Evolutionary conservation across 2,888 invertebrate genomes (phyloP).

Genomic region (Leptinotarsa tumamoca): DNA sequence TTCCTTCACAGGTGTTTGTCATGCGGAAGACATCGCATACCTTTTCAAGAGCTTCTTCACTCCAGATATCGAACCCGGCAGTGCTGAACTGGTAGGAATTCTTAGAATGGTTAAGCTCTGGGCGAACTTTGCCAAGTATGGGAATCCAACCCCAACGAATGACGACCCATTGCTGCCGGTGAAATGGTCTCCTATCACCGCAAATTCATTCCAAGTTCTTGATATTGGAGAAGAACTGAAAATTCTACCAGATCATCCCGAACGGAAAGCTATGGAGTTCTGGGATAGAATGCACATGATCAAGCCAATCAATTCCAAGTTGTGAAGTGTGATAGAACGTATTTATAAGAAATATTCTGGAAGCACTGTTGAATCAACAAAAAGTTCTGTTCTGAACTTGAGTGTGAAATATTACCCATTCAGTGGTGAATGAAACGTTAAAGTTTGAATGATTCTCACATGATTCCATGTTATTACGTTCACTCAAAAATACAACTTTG

Average conservation of each 20-base stretch:
- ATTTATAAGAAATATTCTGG: no score
- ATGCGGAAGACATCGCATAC: constrained; percentile 54
- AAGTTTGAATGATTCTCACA: no score
- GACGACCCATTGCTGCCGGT: constrained; percentile 38
- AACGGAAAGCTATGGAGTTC: constrained; percentile 54
- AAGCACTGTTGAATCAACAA: no score
- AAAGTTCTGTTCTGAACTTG: no score
- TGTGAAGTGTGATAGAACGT: constrained; percentile 1
- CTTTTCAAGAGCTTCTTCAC: constrained; percentile 50
- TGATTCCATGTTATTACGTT: no score
- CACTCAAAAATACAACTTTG: no score
- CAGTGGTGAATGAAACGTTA: no score
- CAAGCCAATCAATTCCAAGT: constrained; percentile 27
- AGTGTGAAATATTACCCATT: no score
- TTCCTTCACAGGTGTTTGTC: constrained; percentile 49
- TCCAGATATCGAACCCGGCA: constrained; percentile 37
- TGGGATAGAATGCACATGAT: constrained; percentile 51
- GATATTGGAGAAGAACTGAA: constrained; percentile 54
- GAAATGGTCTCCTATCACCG: constrained; percentile 53
- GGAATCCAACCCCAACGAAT: constrained; percentile 49
- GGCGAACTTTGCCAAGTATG: constrained; percentile 57
- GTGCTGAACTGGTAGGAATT: constrained; percentile 46
- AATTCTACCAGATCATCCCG: constrained; percentile 52
- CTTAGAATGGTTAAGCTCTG: constrained; percentile 53
- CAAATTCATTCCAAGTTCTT: constrained; percentile 52